Conservation (phyloP, 1,140 invertebrate species). For the Tenebrio molitor region DNA sequence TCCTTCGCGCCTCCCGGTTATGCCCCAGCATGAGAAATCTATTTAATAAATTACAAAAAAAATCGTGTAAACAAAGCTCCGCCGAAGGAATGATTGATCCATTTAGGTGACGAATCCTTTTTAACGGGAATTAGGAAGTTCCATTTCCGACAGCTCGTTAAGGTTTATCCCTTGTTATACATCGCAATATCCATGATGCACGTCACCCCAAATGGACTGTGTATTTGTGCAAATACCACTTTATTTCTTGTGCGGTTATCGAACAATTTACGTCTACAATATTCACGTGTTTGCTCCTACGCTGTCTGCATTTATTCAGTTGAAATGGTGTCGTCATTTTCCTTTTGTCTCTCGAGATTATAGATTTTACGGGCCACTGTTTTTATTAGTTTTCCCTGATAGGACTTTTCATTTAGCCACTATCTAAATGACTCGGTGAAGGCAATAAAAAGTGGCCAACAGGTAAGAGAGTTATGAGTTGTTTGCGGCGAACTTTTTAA, state of each 20-base stretch:
- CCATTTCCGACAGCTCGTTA: conserved; percentile 28
- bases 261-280: conserved; percentile 16
- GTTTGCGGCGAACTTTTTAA: conserved; percentile 27
- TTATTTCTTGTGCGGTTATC: conserved; percentile 31
- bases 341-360: conserved; percentile 21
- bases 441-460: conserved; percentile 29
- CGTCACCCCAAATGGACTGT: conserved; percentile 32
- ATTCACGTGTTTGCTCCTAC: conserved; percentile 36
- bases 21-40: conserved; percentile 17
- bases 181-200: conserved; percentile 23
- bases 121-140: conserved; percentile 32
- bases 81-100: conserved; percentile 9
- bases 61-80: conserved; percentile 8
- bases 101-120: conserved; percentile 21
- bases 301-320: conserved; percentile 15
- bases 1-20: too few relatives aligned
- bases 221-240: conserved; percentile 33
- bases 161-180: conserved; percentile 34
- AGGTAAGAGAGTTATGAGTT: conserved; percentile 35
- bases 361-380: conserved; percentile 23
- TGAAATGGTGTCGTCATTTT: conserved; percentile 13
- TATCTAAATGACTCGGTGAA: conserved; percentile 13
- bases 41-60: conserved; percentile 1
- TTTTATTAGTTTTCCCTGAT: conserved; percentile 29
- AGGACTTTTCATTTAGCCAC: conserved; percentile 9